A percentile compares a stretch with the other conserved stretches of the same genome.
Evolutionary conservation across 1,140 invertebrate species (phyloP).

Genomic region (Heterodera carotae): DNA sequence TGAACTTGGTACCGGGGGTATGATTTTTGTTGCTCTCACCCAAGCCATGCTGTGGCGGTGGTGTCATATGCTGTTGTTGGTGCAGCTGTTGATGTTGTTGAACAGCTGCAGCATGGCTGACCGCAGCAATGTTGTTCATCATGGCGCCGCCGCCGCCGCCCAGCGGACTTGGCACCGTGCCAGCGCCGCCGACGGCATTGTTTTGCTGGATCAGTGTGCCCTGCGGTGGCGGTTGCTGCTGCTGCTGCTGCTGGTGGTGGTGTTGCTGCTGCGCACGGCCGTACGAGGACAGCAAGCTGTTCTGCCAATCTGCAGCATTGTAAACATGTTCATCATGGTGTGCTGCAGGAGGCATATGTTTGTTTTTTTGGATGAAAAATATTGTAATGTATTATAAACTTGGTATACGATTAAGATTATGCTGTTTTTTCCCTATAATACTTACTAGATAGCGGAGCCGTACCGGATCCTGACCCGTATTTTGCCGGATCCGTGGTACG

Average conservation of each 20-base stretch:
- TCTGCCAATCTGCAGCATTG: slow-evolving; percentile 48
- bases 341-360: too few relatives aligned
- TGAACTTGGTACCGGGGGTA: too few relatives aligned
- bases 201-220: slow-evolving; percentile 6
- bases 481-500: too few relatives aligned
- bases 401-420: too few relatives aligned
- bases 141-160: too few relatives aligned
- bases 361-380: too few relatives aligned
- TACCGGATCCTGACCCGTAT: too few relatives aligned
- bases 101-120: neutral
- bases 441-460: too few relatives aligned
- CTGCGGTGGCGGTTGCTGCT: slow-evolving; percentile 10
- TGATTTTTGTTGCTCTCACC: slow-evolving; percentile 4
- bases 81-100: neutral
- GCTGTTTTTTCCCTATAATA: too few relatives aligned
- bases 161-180: neutral
- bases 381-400: too few relatives aligned
- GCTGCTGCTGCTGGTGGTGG: slow-evolving; percentile 7
- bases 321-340: too few relatives aligned
- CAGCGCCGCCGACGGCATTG: neutral
- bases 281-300: slow-evolving; percentile 43
- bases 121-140: neutral
- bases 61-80: neutral
- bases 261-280: slow-evolving; percentile 11
- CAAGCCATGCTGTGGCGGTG: neutral